Percentiles rank a stretch among this genome's conserved stretches.
phyloP scores from a whole-genome alignment of 2,113 vertebrate species.

The Pelodiscus sinensis region DNA sequence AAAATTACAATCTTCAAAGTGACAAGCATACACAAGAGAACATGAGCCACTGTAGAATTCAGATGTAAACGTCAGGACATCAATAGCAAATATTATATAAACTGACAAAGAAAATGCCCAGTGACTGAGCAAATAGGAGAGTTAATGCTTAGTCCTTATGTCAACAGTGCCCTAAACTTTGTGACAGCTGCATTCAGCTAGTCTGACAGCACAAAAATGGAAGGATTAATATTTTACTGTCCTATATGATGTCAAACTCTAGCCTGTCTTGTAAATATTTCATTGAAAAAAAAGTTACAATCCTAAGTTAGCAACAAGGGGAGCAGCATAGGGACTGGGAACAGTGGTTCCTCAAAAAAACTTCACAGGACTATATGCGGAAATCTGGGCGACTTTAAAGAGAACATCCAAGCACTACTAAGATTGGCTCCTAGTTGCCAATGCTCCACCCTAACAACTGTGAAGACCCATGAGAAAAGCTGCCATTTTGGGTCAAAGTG shows the following conservation, averaged over 20 bases:
- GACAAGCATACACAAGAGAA: background rate
- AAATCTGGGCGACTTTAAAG: background rate
- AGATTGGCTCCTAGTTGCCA: accelerated
- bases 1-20: background rate
- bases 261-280: constrained; percentile 4
- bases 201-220: background rate
- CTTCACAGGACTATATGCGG: background rate
- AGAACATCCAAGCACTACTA: background rate
- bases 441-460: background rate
- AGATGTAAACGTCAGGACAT: background rate
- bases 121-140: accelerated
- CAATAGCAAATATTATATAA: background rate
- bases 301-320: background rate
- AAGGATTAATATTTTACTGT: constrained; percentile 23
- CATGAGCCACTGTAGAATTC: accelerated
- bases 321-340: accelerated
- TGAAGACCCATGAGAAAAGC: background rate
- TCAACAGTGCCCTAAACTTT: background rate
- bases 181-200: background rate
- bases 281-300: background rate
- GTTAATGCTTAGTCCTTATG: accelerated
- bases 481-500: accelerated
- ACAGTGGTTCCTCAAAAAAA: background rate
- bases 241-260: background rate
- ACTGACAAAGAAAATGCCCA: accelerated